Evolutionary conservation across 2,113 vertebrate species (phyloP).

Genomic region (Suricata suricatta): DNA sequence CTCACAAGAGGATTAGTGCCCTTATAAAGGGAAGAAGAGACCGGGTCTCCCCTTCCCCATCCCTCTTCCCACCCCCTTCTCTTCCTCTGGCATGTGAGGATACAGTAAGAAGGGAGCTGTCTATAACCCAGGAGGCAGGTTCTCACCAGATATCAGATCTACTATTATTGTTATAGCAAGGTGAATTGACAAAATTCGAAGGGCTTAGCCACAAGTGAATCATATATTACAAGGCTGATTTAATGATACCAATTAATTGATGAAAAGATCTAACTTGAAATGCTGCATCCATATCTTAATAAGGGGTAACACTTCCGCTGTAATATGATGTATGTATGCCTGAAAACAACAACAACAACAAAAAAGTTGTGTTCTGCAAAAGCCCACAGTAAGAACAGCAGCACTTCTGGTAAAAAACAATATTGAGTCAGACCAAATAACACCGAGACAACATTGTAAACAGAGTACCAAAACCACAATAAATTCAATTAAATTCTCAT

Average conservation of each 20-base stretch:
- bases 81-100: not conserved
- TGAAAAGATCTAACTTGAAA: slow-evolving; percentile 6
- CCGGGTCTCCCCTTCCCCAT: not conserved
- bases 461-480: not conserved
- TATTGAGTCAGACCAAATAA: slow-evolving; percentile 11
- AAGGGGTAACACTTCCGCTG: not conserved
- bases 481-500: not conserved
- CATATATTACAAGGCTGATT: not conserved
- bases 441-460: not conserved
- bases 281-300: not conserved
- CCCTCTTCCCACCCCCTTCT: no score
- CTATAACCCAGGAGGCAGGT: not conserved
- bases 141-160: not conserved
- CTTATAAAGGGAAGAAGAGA: not conserved
- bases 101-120: not conserved
- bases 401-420: not conserved
- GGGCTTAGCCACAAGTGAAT: not conserved
- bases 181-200: not conserved
- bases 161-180: not conserved
- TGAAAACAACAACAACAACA: not conserved
- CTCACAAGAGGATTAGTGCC: not conserved
- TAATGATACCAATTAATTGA: slow-evolving; percentile 10
- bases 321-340: not conserved
- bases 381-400: not conserved
- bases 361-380: slow-evolving; percentile 30